These are phyloP conservation scores for Plumapathes pennacea DNA, from an alignment of 92 coral and sea anemone genomes.

Conservation along the genomic window DNA sequence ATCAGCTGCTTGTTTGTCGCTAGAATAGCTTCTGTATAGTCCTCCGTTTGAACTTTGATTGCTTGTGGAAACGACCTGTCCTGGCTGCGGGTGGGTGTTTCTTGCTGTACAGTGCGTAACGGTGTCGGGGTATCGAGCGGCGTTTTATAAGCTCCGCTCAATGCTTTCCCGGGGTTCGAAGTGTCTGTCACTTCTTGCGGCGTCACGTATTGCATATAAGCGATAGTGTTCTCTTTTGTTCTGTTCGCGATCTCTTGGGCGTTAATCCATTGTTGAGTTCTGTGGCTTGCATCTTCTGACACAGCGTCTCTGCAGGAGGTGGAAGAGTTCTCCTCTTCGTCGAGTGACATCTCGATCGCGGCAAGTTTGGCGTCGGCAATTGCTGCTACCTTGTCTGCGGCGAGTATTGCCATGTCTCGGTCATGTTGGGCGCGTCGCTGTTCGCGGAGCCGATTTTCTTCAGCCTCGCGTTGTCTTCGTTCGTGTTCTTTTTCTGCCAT, in stretches of 20 bases:
- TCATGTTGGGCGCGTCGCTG: conserved; percentile 29
- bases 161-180: background rate
- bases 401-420: conserved; percentile 42
- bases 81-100: background rate
- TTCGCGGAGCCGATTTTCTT: conserved; percentile 30
- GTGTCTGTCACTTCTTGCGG: background rate
- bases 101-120: background rate
- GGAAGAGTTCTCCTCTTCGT: conserved; percentile 17
- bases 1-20: too few relatives aligned
- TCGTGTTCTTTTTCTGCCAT: conserved; percentile 49
- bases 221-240: background rate
- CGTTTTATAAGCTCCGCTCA: background rate
- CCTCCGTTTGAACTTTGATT: conserved; percentile 4
- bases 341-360: conserved; percentile 34
- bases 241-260: too few relatives aligned
- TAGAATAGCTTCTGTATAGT: too few relatives aligned
- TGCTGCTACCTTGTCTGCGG: conserved; percentile 35
- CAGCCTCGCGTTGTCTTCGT: conserved; percentile 40
- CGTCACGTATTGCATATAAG: background rate
- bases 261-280: conserved; percentile 11
- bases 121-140: background rate
- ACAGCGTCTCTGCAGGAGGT: background rate
- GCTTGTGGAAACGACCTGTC: background rate
- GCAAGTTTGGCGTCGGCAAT: conserved; percentile 42
- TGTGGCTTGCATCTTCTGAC: conserved; percentile 2